Evolutionary conservation across 2,888 invertebrate species (phyloP).

Genomic region (Agonopterix subpropinquella): DNA sequence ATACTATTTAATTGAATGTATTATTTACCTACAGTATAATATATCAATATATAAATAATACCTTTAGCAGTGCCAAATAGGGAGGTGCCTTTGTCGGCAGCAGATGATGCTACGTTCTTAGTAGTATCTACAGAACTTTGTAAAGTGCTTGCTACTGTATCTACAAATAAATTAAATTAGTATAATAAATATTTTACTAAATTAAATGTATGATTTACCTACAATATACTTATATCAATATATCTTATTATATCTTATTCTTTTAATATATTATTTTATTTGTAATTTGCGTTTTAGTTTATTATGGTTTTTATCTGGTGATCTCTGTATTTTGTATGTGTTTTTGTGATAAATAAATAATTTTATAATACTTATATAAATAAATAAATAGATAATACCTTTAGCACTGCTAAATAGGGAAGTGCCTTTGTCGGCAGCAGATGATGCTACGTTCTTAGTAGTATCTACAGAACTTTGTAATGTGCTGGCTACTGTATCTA

Average conservation of each 20-base stretch:
- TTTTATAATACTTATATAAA: too few relatives aligned
- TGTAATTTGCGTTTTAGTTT: too few relatives aligned
- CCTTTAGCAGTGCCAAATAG: conserved; percentile 41
- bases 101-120: conserved; percentile 40
- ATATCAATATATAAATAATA: conserved; percentile 6
- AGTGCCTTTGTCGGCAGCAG: conserved; percentile 36
- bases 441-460: conserved; percentile 35
- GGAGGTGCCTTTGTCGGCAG: conserved; percentile 36
- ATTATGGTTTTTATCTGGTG: too few relatives aligned
- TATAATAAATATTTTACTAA: neutral
- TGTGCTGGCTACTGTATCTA: conserved; percentile 28
- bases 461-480: conserved; percentile 32
- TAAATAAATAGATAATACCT: conserved; percentile 16
- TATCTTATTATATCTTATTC: too few relatives aligned
- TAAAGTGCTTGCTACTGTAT: conserved; percentile 13
- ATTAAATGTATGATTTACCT: too few relatives aligned
- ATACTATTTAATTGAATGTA: neutral
- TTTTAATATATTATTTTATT: too few relatives aligned
- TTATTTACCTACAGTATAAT: too few relatives aligned
- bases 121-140: conserved; percentile 28
- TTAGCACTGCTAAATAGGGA: conserved; percentile 26
- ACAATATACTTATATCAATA: too few relatives aligned
- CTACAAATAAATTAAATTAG: conserved; percentile 10
- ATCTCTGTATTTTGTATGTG: too few relatives aligned
- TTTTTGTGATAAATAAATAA: too few relatives aligned